These are phyloP conservation scores for Polydrusus tereticollis DNA, from an alignment of 2,888 invertebrate genomes.

Conservation along the genomic window DNA sequence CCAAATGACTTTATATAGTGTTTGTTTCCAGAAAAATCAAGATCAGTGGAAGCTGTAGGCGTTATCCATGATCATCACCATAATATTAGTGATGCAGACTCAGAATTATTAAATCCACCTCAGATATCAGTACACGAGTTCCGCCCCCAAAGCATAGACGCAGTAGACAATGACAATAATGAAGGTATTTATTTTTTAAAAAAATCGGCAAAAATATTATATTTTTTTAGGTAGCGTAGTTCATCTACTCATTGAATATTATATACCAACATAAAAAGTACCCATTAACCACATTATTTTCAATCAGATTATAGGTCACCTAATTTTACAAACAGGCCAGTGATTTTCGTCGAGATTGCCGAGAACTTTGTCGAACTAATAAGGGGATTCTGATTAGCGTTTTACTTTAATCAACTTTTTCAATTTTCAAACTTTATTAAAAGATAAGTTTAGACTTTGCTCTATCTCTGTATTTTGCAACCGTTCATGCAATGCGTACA, in stretches of 20 bases:
- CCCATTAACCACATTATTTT: too few relatives aligned
- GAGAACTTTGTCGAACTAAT: background rate
- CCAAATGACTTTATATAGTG: background rate
- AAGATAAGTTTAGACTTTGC: too few relatives aligned
- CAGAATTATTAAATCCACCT: slow-evolving; percentile 4
- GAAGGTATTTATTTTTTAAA: too few relatives aligned
- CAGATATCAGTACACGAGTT: slow-evolving; percentile 42
- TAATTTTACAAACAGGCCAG: background rate
- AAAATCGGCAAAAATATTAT: too few relatives aligned
- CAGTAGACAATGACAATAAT: slow-evolving; percentile 6
- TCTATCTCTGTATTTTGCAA: background rate
- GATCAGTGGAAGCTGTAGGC: slow-evolving; percentile 49
- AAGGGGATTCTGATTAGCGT: background rate
- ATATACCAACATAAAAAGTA: too few relatives aligned
- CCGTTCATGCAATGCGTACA: background rate
- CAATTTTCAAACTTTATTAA: background rate
- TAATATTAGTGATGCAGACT: background rate
- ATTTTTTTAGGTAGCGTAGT: too few relatives aligned
- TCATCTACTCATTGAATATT: too few relatives aligned
- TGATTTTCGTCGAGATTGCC: background rate
- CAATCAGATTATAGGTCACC: background rate
- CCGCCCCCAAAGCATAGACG: slow-evolving; percentile 19
- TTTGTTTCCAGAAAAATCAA: slow-evolving; percentile 32
- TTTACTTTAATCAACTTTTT: background rate
- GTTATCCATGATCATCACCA: slow-evolving; percentile 30